A percentile compares a stretch with the other conserved stretches of the same genome.
Conservation (phyloP, 2,888 invertebrate genomes). For the Neoascia interrupta region DNA sequence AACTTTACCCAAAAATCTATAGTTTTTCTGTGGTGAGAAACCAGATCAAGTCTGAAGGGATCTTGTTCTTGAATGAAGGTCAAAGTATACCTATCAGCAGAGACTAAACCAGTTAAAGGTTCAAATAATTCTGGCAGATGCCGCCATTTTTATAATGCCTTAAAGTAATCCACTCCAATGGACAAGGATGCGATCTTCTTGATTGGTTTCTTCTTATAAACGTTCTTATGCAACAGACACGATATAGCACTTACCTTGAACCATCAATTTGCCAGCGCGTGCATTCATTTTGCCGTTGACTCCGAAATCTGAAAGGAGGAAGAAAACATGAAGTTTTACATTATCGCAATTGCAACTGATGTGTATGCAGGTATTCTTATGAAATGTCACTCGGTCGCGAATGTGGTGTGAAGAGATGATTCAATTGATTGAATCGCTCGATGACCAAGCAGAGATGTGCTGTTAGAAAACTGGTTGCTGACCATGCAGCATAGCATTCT, state of each 20-base stretch:
- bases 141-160: neutral
- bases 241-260: conserved; percentile 42
- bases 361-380: neutral
- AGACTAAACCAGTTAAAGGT: conserved; percentile 7
- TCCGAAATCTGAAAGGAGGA: conserved; percentile 43
- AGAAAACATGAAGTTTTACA: conserved; percentile 1
- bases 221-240: neutral
- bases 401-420: too few species aligned
- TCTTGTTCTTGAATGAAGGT: conserved; percentile 28
- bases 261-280: conserved; percentile 33
- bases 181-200: conserved; percentile 2
- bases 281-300: conserved; percentile 46
- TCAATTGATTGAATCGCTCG: too few species aligned
- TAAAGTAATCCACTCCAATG: too few species aligned
- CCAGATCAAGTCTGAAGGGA: conserved; percentile 1
- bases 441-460: too few species aligned
- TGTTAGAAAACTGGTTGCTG: conserved; percentile 3
- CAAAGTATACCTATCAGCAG: conserved; percentile 4
- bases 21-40: neutral
- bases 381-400: conserved; percentile 9
- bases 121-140: conserved; percentile 1
- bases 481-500: too few species aligned
- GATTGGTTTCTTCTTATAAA: neutral
- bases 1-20: too few species aligned
- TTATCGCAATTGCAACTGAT: neutral